phyloP scores from a whole-genome alignment of 2,888 invertebrate genomes.

The Linyphia triangularis region DNA sequence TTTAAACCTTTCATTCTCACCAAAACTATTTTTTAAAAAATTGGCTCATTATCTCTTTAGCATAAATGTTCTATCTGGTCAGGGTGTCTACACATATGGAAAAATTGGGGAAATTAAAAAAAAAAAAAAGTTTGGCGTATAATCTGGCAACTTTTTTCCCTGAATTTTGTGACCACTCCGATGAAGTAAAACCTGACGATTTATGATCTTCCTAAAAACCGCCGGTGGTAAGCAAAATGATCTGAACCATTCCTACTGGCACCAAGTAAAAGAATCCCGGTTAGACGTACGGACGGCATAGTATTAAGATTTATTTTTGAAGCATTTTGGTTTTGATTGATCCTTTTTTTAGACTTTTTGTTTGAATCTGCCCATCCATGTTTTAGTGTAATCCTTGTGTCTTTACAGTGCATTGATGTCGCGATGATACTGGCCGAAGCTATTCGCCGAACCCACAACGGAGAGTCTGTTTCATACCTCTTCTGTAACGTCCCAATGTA shows the following conservation, averaged over 20 bases:
- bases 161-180: too few relatives aligned
- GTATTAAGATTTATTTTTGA: constrained; percentile 26
- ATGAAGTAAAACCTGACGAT: too few relatives aligned
- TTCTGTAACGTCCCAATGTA: constrained; percentile 96
- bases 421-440: constrained; percentile 99
- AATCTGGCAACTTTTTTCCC: too few relatives aligned
- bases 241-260: too few relatives aligned
- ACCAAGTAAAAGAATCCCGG: too few relatives aligned
- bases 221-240: not conserved
- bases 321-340: constrained; percentile 12
- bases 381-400: constrained; percentile 71
- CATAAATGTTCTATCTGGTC: too few relatives aligned
- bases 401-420: constrained; percentile 94
- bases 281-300: constrained; percentile 89
- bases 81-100: too few relatives aligned
- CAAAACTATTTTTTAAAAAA: too few relatives aligned
- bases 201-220: not conserved
- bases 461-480: constrained; percentile 98
- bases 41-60: too few relatives aligned
- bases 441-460: constrained; percentile 98
- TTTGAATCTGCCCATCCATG: constrained; percentile 43
- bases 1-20: too few relatives aligned
- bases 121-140: too few relatives aligned
- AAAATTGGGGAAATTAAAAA: too few relatives aligned
- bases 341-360: constrained; percentile 6